These are phyloP conservation scores for Malacosoma neustria DNA, from an alignment of 2,888 invertebrate species.

Conservation along the genomic window DNA sequence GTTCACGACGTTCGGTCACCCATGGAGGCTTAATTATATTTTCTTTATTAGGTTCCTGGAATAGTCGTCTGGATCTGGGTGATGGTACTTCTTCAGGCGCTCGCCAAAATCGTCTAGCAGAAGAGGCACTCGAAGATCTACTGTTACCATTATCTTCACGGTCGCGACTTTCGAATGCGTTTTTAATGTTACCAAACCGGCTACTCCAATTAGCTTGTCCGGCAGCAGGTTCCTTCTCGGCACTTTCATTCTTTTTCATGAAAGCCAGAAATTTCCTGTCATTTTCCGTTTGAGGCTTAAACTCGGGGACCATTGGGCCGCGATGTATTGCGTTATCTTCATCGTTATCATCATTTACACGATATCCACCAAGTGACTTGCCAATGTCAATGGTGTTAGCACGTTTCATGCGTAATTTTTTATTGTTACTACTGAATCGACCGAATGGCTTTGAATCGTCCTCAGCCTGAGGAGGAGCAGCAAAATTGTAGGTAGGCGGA, in stretches of 20 bases:
- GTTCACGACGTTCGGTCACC: constrained; percentile 47
- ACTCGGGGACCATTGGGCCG: constrained; percentile 74
- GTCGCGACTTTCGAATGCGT: constrained; percentile 81
- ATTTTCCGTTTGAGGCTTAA: constrained; percentile 88
- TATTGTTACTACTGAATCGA: constrained; percentile 70
- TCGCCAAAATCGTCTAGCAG: constrained; percentile 78
- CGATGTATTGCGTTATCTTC: constrained; percentile 39
- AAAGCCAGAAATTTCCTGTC: constrained; percentile 90
- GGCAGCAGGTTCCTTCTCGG: constrained; percentile 21
- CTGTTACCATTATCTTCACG: constrained; percentile 41
- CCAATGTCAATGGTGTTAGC: constrained; percentile 94
- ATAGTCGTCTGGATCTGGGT: constrained; percentile 30
- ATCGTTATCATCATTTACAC: constrained; percentile 64
- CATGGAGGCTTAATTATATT: constrained; percentile 52
- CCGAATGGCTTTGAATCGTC: constrained; percentile 50
- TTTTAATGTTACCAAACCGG: constrained; percentile 88
- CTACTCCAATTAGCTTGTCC: constrained; percentile 83
- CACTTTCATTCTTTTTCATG: constrained; percentile 80
- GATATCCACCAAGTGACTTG: constrained; percentile 77
- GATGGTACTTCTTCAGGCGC: constrained; percentile 64
- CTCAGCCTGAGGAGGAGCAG: constrained; percentile 40
- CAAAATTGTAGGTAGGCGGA: constrained; percentile 61
- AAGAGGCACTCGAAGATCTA: constrained; percentile 59
- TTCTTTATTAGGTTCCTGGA: constrained; percentile 39
- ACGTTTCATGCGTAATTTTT: constrained; percentile 87